These are phyloP conservation scores for Saguinus imperator DNA, from an alignment of 2,113 vertebrate species.

Conservation along the genomic window DNA sequence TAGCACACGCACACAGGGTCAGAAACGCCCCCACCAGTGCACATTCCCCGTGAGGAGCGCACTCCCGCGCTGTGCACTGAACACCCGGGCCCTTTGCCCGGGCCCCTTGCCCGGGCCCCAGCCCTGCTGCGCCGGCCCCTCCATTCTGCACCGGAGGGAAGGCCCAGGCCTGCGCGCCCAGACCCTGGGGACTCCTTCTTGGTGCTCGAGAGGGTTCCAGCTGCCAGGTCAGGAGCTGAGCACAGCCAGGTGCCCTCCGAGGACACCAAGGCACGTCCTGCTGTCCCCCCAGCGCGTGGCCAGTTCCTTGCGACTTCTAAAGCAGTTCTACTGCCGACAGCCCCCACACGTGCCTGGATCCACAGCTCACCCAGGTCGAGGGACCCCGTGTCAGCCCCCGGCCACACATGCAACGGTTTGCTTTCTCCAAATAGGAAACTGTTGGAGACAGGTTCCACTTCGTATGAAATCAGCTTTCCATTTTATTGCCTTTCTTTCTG, in stretches of 20 bases:
- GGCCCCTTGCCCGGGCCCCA: not conserved
- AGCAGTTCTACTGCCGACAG: too few species aligned
- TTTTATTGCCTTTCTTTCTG: conserved; percentile 26
- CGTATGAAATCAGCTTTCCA: not conserved
- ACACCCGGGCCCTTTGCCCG: rapidly evolving
- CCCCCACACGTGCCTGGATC: not conserved
- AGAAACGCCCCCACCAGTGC: rapidly evolving
- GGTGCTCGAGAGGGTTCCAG: not conserved
- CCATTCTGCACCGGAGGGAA: not conserved
- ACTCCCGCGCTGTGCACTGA: rapidly evolving
- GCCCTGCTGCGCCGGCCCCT: not conserved
- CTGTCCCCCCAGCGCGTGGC: too few species aligned
- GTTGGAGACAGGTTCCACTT: not conserved
- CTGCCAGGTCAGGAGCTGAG: not conserved
- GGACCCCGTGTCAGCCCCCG: rapidly evolving
- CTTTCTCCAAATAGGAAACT: not conserved
- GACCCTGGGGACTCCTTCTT: too few species aligned
- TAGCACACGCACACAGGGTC: too few species aligned
- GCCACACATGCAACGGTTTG: not conserved
- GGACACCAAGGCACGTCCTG: too few species aligned
- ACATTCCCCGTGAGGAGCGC: rapidly evolving
- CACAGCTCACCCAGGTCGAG: rapidly evolving
- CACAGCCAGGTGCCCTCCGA: rapidly evolving
- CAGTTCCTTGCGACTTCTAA: too few species aligned
- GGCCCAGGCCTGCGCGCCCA: too few species aligned